phyloP scores from a whole-genome alignment of 2,888 invertebrate genomes.

The Cantharis lateralis region DNA sequence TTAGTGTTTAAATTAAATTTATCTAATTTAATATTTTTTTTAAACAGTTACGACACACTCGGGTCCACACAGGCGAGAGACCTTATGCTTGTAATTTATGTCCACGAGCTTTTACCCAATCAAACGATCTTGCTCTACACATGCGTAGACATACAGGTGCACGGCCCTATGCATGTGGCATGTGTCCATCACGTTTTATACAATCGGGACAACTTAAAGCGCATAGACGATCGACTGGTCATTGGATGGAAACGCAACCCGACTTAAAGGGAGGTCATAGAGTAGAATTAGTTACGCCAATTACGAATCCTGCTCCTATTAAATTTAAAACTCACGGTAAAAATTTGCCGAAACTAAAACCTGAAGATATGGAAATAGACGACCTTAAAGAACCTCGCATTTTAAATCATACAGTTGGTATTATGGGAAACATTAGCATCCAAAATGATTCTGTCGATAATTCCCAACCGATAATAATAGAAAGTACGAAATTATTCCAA shows the following conservation, averaged over 20 bases:
- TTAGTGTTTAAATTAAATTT: too few species aligned
- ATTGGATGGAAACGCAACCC: conserved; percentile 58
- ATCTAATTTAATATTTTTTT: conserved; percentile 3
- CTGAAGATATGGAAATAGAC: conserved; percentile 17
- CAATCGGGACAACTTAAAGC: conserved; percentile 66
- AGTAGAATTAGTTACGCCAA: conserved; percentile 53
- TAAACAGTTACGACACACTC: conserved; percentile 52
- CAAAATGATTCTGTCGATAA: conserved; percentile 20
- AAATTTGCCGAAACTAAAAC: conserved; percentile 29
- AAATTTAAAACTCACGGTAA: conserved; percentile 52
- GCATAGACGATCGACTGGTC: conserved; percentile 66
- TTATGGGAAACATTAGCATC: conserved; percentile 46
- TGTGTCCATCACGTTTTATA: conserved; percentile 71
- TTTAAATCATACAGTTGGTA: conserved; percentile 22
- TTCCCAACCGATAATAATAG: conserved; percentile 44
- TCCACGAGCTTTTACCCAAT: conserved; percentile 66
- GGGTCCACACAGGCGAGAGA: conserved; percentile 56
- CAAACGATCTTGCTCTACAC: conserved; percentile 72
- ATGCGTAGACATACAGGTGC: conserved; percentile 73
- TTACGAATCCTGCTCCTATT: conserved; percentile 52
- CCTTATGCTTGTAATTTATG: conserved; percentile 56
- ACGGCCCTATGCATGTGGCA: conserved; percentile 67
- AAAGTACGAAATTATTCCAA: conserved; percentile 45
- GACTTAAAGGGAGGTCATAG: conserved; percentile 55
- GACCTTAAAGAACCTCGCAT: conserved; percentile 26